Base-by-base conservation (phyloP, 2,888 invertebrate species). In the Alcis repandata region DNA sequence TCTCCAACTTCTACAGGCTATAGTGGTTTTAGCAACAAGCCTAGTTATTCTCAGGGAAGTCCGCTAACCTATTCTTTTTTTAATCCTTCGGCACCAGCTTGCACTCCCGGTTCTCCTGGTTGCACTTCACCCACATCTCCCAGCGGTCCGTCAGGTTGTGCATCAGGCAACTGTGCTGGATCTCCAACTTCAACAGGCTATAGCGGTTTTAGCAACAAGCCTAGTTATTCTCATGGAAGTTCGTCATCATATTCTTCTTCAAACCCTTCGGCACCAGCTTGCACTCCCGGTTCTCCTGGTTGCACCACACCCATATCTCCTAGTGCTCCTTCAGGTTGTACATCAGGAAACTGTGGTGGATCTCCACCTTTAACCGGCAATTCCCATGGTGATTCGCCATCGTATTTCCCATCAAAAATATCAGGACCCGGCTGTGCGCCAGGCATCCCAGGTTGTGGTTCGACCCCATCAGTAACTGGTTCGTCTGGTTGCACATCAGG, bases 81-180 rank as follows among this genome's bases (percentile, higher is more conserved):
- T n/a, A 48, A 48, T 13, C 33, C 51, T 7, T 51, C 49, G 10
- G 56, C 22, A 4, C 15, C 45, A n/a, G 19, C 10, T 20, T 71
- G 71, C 61, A 20, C 46, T 9, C 65, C 69, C 27, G 63, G 63
- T 11, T 54, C 53, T 22, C 49, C 59, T 3, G 63, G 63, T n/a
- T 64, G 63, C 19, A 11, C 8, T 11, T 45, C 22, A 10, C 9
- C 11, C 13, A 36, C 40, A 27, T 41, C 57, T 6, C 20, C 38
- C 13, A 20, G n/a, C 22, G 63, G 59, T n/a, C 64, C 64, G 33
- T 53, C 62, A 8, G 56, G 54, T 58, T 69, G 66, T 58, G 51
- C 57, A 19, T 43, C 53, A 27, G 57, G 43, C 19, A 11, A 20
- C 19, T 22, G 27, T 32, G 9, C 40, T 38, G 9, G 13, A 45